Conservation (phyloP, 2,113 vertebrate species). For the Ceuthmochares aereus region DNA sequence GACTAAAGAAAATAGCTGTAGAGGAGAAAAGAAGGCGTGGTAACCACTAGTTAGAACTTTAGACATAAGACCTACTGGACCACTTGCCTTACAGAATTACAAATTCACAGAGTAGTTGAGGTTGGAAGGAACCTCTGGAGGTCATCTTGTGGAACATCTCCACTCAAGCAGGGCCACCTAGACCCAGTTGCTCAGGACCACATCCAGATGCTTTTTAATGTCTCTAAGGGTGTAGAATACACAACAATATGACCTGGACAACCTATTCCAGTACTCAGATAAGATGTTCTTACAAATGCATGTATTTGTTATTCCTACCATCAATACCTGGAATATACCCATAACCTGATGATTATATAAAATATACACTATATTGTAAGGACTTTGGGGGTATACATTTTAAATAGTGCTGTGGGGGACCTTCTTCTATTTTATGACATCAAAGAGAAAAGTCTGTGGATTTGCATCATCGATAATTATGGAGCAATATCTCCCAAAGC, state of each 20-base stretch:
- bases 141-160: background rate
- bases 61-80: background rate
- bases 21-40: background rate
- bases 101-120: background rate
- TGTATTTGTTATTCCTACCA: background rate
- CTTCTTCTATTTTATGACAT: background rate
- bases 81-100: background rate
- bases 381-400: background rate
- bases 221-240: background rate
- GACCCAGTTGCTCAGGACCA: background rate
- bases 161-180: background rate
- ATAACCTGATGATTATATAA: background rate
- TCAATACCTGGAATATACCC: background rate
- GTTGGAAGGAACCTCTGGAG: background rate
- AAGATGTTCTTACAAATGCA: background rate
- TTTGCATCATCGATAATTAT: background rate
- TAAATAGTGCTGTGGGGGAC: background rate
- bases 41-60: background rate
- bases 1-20: background rate
- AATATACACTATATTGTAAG: background rate
- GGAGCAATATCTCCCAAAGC: background rate
- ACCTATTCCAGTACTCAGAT: background rate
- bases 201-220: background rate
- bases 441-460: background rate
- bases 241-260: background rate